Evolutionary conservation across 2,797 vertebrate genomes (phyloP).

Genomic region (Eulemur mongoz): DNA sequence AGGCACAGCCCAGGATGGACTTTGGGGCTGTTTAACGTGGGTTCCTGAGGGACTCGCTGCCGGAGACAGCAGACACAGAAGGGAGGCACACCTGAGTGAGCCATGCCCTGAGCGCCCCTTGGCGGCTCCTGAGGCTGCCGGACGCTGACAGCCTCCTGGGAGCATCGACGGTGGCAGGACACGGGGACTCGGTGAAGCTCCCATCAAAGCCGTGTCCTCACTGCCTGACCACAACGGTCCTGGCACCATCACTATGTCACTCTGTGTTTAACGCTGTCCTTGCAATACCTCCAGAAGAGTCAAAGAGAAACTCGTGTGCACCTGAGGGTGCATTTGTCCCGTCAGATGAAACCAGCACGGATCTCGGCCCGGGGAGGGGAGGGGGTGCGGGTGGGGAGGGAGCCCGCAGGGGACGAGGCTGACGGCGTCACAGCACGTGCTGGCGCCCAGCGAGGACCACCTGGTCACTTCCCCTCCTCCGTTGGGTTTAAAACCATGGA

Average conservation of each 20-base stretch:
- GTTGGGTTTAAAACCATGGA: background rate
- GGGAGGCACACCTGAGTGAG: background rate
- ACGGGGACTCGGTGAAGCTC: rapidly evolving
- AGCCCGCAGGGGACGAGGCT: no score
- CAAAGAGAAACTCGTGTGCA: background rate
- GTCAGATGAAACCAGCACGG: no score
- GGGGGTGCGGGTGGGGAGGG: no score
- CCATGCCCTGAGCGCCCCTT: no score
- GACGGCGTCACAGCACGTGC: background rate
- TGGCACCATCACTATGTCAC: no score
- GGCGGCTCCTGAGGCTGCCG: no score
- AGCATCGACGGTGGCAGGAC: rapidly evolving
- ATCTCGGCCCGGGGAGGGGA: no score
- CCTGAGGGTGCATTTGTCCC: background rate
- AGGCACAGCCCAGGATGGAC: background rate
- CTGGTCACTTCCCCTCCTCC: no score
- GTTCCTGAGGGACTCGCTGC: rapidly evolving
- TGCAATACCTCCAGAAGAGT: no score
- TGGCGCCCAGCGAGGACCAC: background rate
- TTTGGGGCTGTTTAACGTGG: rapidly evolving
- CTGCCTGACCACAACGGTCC: background rate
- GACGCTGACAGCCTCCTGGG: rapidly evolving
- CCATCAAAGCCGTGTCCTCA: background rate
- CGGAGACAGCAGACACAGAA: background rate
- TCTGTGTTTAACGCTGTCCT: background rate